Evolutionary conservation across 1,140 invertebrate species (phyloP).

Genomic region (Epicauta chinensis): DNA sequence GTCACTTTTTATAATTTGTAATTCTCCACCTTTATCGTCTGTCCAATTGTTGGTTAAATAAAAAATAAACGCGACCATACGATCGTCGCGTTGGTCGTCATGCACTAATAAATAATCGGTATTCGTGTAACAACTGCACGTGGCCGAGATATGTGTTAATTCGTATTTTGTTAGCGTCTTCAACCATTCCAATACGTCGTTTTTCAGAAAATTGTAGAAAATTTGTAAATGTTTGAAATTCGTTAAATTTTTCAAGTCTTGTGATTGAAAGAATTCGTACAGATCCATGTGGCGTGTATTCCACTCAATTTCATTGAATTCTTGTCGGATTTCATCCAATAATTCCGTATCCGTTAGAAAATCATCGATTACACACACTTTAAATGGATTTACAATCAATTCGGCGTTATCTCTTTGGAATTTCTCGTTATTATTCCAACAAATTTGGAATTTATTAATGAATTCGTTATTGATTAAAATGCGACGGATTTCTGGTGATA

Average conservation of each 20-base stretch:
- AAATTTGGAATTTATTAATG: slow-evolving; percentile 34
- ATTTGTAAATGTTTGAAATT: slow-evolving; percentile 45
- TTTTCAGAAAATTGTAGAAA: slow-evolving; percentile 51
- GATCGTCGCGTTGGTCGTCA: slow-evolving; percentile 63
- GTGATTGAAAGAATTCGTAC: slow-evolving; percentile 65
- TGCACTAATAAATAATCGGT: slow-evolving; percentile 68
- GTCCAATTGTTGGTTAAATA: slow-evolving; percentile 57
- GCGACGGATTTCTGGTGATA: slow-evolving; percentile 18
- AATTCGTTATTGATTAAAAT: slow-evolving; percentile 19
- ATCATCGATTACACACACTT: slow-evolving; percentile 53
- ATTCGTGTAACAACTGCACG: slow-evolving; percentile 62
- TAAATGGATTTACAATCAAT: slow-evolving; percentile 46
- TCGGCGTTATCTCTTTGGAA: slow-evolving; percentile 36
- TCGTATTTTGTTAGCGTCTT: slow-evolving; percentile 52
- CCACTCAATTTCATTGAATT: slow-evolving; percentile 60
- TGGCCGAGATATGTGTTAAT: slow-evolving; percentile 59
- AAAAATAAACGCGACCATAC: slow-evolving; percentile 65
- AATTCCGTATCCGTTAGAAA: slow-evolving; percentile 49
- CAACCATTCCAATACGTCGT: slow-evolving; percentile 54
- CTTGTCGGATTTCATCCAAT: slow-evolving; percentile 52
- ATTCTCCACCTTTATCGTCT: slow-evolving; percentile 54
- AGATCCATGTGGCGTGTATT: slow-evolving; percentile 59
- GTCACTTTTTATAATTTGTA: slow-evolving; percentile 58
- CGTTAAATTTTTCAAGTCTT: slow-evolving; percentile 53
- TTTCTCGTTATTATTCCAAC: slow-evolving; percentile 37